Evolutionary conservation across 2,888 invertebrate species (phyloP).

Genomic region (Kuschelorhynchus macadamiae): DNA sequence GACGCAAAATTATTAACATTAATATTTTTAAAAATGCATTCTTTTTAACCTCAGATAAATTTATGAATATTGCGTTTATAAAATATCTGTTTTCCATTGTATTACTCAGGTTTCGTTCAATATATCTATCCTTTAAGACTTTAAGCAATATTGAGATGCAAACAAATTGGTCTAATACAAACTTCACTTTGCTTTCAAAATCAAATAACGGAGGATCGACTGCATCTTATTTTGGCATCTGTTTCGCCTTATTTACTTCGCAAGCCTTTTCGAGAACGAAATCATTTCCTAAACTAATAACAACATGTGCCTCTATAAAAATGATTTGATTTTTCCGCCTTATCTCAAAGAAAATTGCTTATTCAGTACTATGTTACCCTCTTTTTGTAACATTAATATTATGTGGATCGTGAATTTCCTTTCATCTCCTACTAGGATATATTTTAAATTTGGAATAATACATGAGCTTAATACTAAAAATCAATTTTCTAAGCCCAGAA

Average conservation of each 20-base stretch:
- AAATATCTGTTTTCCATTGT: too few relatives aligned
- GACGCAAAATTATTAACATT: too few relatives aligned
- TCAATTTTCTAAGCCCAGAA: too few relatives aligned
- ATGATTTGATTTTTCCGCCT: constrained; percentile 63
- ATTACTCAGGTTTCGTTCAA: too few relatives aligned
- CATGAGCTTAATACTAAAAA: too few relatives aligned
- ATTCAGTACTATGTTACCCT: constrained; percentile 60
- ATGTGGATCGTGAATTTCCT: constrained; percentile 7
- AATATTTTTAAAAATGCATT: too few relatives aligned
- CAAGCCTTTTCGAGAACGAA: constrained; percentile 45
- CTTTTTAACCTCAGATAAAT: too few relatives aligned
- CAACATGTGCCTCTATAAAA: constrained; percentile 59
- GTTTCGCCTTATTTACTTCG: constrained; percentile 51
- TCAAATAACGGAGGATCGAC: constrained; percentile 34
- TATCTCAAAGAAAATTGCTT: constrained; percentile 63
- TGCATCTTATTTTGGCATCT: constrained; percentile 48
- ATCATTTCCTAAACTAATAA: constrained; percentile 52
- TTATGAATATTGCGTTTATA: too few relatives aligned
- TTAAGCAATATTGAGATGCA: background rate
- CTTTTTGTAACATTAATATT: constrained; percentile 38
- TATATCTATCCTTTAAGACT: too few relatives aligned
- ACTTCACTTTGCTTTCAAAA: constrained; percentile 31
- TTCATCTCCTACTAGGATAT: constrained; percentile 1
- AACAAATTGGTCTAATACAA: constrained; percentile 17
- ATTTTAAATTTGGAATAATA: too few relatives aligned